These are phyloP conservation scores for Pelobates cultripes DNA, from an alignment of 2,797 vertebrate species.

Conservation along the genomic window DNA sequence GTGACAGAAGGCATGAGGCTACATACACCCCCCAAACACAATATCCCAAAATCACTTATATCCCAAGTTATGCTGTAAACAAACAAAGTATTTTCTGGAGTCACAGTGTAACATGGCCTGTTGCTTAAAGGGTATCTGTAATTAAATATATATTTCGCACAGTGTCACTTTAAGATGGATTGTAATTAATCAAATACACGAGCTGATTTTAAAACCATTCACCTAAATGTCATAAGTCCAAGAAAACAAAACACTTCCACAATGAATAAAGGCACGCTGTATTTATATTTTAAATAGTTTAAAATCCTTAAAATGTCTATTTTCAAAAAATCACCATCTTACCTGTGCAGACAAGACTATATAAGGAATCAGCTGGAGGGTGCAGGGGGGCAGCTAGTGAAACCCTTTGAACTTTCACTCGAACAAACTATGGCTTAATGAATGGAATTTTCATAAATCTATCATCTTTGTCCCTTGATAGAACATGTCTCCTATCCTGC, in stretches of 20 bases:
- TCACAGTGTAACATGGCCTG: too few species aligned
- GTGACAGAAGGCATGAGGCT: too few species aligned
- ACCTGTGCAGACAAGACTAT: background rate
- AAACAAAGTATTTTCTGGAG: too few species aligned
- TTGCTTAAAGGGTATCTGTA: too few species aligned
- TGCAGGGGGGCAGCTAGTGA: background rate
- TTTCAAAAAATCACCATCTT: background rate
- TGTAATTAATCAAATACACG: too few species aligned
- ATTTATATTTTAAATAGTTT: slow-evolving; percentile 3
- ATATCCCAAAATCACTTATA: too few species aligned
- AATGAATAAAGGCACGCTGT: background rate
- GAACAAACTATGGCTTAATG: slow-evolving; percentile 28
- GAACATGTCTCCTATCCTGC: slow-evolving; percentile 9
- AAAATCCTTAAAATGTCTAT: background rate
- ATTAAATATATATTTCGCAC: too few species aligned
- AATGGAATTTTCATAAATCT: slow-evolving; percentile 36
- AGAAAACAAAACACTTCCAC: background rate
- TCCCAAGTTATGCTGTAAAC: too few species aligned
- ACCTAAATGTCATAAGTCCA: too few species aligned
- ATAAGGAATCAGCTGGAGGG: slow-evolving; percentile 2
- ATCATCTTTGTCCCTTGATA: slow-evolving; percentile 24
- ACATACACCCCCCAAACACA: too few species aligned
- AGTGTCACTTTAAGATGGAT: too few species aligned
- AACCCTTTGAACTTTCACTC: background rate
- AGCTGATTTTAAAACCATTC: too few species aligned